Evolutionary conservation across 2,888 invertebrate species (phyloP).

Genomic region (Harpagoxenus sublaevis): DNA sequence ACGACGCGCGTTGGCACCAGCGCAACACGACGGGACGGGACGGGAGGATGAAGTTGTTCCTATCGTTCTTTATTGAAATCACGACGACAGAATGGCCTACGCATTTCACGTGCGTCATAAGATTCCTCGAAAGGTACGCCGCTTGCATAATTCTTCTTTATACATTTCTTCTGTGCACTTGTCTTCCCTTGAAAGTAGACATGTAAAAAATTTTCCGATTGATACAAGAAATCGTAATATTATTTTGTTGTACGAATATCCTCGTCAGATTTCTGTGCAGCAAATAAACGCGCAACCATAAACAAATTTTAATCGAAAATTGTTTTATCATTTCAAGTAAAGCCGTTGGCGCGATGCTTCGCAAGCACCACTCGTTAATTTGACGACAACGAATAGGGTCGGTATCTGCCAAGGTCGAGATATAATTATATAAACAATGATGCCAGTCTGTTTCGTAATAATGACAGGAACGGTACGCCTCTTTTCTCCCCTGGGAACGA

Average conservation of each 20-base stretch:
- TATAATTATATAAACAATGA: constrained; percentile 79
- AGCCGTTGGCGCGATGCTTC: neutral
- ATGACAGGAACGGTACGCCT: constrained; percentile 69
- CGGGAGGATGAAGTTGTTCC: constrained; percentile 19
- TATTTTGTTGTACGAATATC: neutral
- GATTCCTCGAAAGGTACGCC: constrained; percentile 12
- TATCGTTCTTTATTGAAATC: constrained; percentile 29
- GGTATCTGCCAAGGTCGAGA: constrained; percentile 64
- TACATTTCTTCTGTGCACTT: neutral
- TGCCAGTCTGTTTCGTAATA: constrained; percentile 70
- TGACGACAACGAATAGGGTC: constrained; percentile 59
- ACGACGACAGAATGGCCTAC: neutral
- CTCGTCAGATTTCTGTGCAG: neutral
- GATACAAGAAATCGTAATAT: neutral
- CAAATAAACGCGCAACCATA: neutral
- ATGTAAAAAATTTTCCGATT: neutral
- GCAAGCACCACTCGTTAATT: constrained; percentile 50
- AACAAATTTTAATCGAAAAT: neutral
- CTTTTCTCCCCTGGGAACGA: constrained; percentile 70
- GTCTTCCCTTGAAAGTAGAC: neutral
- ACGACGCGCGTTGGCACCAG: constrained; percentile 46
- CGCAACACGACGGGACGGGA: constrained; percentile 13
- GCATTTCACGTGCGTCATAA: constrained; percentile 10
- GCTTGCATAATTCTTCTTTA: neutral
- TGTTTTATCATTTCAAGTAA: neutral